Base-by-base conservation (phyloP, 2,113 vertebrate genomes). In the Sigmodon hispidus region DNA sequence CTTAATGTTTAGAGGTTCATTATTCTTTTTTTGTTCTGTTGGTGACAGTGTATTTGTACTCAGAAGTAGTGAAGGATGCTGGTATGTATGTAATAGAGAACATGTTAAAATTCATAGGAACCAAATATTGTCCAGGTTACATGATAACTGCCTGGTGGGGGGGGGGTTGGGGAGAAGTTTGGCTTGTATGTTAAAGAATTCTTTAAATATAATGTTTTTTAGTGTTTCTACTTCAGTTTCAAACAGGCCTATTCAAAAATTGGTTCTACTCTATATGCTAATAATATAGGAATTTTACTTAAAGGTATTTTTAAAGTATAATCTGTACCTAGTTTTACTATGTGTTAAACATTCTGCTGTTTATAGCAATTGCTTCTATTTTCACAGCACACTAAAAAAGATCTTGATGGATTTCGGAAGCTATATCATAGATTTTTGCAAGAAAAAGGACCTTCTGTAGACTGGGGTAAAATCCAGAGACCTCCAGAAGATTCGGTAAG, bases 361-460 rank as follows among this genome's bases (percentile, higher is more conserved):
- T 92, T 97, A 9, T 94, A 97, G 97, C 50, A 77, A 79, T 69
- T 21, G 92, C 43, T 96, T 65, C 83, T 97, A 7, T 97, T 97
- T 95, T 98, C 97, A 90, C 97, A 99, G 99, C 98, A 99, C 94
- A 98, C 99, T 96, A 99, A 99, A 95, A 99, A 99, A 93, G 99
- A 99, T 92, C 99, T 99, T 75, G 99, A 99, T 94, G 99, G 99
- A 96, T 99, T 99, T 98, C 99, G 99, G 98, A 99, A 99, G 94
- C 98, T 99, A n/a, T 99, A 99, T 98, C 99, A 99, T 98, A 99
- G 99, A 98, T 99, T 99, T 96, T 98, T 99, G 90, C 99, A 99
- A 99, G 99, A 99, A 98, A 99, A 99, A 97, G 99, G 99, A 96
- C 99, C 99, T 13, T 98, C 99, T 59, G 99, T 99, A 31, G 99